These are phyloP conservation scores for Perithous albicinctus DNA, from an alignment of 2,888 invertebrate genomes.

Conservation along the genomic window DNA sequence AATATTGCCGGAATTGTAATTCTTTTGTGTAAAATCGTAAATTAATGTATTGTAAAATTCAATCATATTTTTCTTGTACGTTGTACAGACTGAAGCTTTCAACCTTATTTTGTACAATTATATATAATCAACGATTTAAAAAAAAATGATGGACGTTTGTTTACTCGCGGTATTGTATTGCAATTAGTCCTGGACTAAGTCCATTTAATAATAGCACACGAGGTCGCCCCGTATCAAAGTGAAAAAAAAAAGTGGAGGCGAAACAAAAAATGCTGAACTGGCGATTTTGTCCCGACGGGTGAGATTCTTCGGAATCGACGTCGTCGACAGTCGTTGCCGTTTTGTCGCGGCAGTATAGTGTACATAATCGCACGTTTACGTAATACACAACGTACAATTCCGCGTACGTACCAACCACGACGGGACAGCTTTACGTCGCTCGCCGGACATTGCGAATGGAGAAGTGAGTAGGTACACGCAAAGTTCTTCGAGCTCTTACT, in stretches of 20 bases:
- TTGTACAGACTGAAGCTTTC: no score
- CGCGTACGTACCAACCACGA: conserved; percentile 44
- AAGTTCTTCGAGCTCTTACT: conserved; percentile 2
- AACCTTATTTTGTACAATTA: no score
- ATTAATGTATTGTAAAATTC: no score
- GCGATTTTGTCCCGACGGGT: not conserved
- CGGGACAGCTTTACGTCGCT: conserved; percentile 16
- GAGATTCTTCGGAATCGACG: conserved; percentile 14
- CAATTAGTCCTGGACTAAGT: not conserved
- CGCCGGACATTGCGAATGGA: conserved; percentile 45
- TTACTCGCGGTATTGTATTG: no score
- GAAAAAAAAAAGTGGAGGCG: not conserved
- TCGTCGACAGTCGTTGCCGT: conserved; percentile 10
- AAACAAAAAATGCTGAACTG: conserved; percentile 11
- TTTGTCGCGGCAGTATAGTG: conserved; percentile 2
- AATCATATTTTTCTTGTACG: no score
- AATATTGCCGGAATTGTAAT: no score
- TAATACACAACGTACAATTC: conserved; percentile 57
- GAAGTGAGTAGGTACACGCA: conserved; percentile 25
- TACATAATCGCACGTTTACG: conserved; percentile 55
- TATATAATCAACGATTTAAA: no score
- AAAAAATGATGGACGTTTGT: no score
- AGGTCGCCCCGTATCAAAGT: not conserved
- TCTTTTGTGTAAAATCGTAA: no score
- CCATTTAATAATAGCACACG: no score